These are phyloP conservation scores for Maconellicoccus hirsutus DNA, from an alignment of 1,140 invertebrate species.

Conservation along the genomic window DNA sequence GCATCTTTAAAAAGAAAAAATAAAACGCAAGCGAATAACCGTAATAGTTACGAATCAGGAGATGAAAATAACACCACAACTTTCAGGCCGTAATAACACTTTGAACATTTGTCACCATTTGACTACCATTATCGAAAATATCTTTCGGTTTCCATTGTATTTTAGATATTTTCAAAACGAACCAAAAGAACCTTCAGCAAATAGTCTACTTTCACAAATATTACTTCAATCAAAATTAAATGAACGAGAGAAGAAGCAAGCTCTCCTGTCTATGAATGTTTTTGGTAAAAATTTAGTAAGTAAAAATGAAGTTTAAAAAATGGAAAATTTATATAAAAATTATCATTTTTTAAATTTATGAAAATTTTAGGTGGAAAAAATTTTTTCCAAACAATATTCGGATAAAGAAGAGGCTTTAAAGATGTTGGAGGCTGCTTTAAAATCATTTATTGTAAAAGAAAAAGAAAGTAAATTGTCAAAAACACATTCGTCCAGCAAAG, in stretches of 20 bases:
- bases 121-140: too few relatives aligned
- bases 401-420: constrained; percentile 82
- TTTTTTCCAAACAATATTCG: constrained; percentile 84
- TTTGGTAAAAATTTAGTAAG: constrained; percentile 77
- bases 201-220: constrained; percentile 18
- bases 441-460: constrained; percentile 33
- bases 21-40: constrained; percentile 48
- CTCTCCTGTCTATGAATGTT: constrained; percentile 74
- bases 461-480: constrained; percentile 31
- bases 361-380: constrained; percentile 72
- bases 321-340: too few relatives aligned
- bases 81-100: constrained; percentile 6
- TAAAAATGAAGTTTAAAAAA: neutral
- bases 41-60: constrained; percentile 72
- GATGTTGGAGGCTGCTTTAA: constrained; percentile 58
- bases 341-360: constrained; percentile 14
- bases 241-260: constrained; percentile 80
- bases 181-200: neutral
- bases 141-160: constrained; percentile 23
- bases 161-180: neutral
- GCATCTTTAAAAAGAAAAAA: constrained; percentile 56
- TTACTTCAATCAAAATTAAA: constrained; percentile 44
- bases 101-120: too few relatives aligned
- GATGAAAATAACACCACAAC: constrained; percentile 38
- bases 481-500: constrained; percentile 51